Percentiles rank a stretch among this genome's conserved stretches.
Evolutionary conservation across 2,113 vertebrate genomes (phyloP).

Genomic region (Tiliqua scincoides): DNA sequence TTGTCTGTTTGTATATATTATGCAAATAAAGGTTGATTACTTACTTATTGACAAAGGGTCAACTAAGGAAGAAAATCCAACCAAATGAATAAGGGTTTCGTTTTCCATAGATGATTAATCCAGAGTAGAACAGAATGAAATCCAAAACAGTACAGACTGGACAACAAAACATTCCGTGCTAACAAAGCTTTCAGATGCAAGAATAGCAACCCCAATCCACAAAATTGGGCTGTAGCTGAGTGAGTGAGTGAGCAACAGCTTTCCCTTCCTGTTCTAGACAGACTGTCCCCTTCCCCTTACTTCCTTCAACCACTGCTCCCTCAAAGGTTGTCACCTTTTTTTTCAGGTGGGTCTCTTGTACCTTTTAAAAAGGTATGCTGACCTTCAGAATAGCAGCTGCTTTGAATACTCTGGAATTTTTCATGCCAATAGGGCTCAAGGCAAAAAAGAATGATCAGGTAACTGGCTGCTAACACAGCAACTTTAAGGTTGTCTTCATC

Average conservation of each 20-base stretch:
- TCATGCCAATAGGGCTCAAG: neutral
- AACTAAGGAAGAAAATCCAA: neutral
- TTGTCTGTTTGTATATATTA: too few relatives aligned
- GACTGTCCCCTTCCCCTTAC: neutral
- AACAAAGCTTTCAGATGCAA: too few relatives aligned
- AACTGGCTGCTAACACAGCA: too few relatives aligned
- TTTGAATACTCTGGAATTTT: neutral
- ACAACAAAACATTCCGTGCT: too few relatives aligned
- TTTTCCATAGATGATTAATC: neutral
- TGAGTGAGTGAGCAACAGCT: neutral
- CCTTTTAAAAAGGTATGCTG: neutral
- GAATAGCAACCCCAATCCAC: neutral
- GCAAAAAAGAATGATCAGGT: neutral
- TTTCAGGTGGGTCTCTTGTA: neutral
- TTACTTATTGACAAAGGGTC: neutral
- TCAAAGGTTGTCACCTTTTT: neutral
- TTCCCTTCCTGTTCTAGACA: neutral
- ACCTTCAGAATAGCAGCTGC: neutral
- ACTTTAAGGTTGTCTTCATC: neutral
- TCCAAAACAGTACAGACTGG: neutral
- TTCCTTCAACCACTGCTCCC: neutral
- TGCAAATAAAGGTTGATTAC: too few relatives aligned
- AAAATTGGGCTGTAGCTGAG: neutral
- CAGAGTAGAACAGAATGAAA: neutral
- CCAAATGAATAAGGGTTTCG: neutral